Conservation (phyloP, 1,140 invertebrate species). For the Agrilus planipennis region DNA sequence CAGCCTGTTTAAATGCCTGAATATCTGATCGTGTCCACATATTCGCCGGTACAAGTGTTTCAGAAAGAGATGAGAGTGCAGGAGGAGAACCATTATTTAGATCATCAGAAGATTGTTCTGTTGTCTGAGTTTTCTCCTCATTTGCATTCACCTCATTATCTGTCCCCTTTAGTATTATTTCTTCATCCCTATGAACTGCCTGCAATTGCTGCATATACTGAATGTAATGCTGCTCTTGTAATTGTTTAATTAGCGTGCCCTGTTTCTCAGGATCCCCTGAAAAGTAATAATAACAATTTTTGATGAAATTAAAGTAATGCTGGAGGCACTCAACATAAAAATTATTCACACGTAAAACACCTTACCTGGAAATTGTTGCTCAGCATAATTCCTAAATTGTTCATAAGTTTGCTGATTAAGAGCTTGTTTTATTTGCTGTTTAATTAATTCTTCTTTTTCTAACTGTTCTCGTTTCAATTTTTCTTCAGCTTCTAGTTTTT, state of each 20-base stretch:
- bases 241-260: slow-evolving; percentile 77
- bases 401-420: slow-evolving; percentile 92
- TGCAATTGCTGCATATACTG: slow-evolving; percentile 89
- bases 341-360: not conserved
- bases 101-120: slow-evolving; percentile 31
- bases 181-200: slow-evolving; percentile 28
- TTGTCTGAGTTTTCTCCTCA: slow-evolving; percentile 27
- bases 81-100: no score
- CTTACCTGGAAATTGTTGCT: slow-evolving; percentile 89
- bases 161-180: slow-evolving; percentile 9
- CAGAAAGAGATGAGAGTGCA: no score
- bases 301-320: not conserved
- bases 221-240: slow-evolving; percentile 96
- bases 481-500: slow-evolving; percentile 50
- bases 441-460: slow-evolving; percentile 47
- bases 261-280: slow-evolving; percentile 75
- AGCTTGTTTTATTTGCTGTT: slow-evolving; percentile 84
- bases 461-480: slow-evolving; percentile 45
- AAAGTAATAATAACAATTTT: not conserved
- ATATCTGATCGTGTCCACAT: slow-evolving; percentile 94
- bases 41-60: slow-evolving; percentile 60
- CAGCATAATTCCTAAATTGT: slow-evolving; percentile 86
- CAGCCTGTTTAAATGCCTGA: slow-evolving; percentile 81
- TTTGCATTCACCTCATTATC: slow-evolving; percentile 29
- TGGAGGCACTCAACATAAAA: slow-evolving; percentile 9